Conservation (phyloP, 2,888 invertebrate species). For the Agapostemon virescens region DNA sequence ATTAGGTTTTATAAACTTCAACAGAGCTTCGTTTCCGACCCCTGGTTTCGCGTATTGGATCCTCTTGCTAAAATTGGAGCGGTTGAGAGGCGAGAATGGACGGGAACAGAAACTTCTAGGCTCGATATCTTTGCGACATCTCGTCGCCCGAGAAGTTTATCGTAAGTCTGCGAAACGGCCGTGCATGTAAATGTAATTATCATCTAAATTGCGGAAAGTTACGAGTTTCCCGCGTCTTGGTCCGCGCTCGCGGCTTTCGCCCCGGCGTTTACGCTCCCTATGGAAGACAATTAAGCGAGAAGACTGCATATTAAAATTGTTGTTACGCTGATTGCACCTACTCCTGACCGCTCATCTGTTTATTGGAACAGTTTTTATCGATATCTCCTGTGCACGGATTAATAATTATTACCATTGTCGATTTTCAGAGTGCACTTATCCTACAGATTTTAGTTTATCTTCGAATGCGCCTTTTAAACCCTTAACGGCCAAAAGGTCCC, state of each 20-base stretch:
- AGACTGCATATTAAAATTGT: slow-evolving; percentile 25
- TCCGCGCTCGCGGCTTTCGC: slow-evolving; percentile 14
- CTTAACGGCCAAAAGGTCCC: too few species aligned
- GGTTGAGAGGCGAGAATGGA: not conserved
- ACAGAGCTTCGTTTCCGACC: too few species aligned
- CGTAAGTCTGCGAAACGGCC: slow-evolving; percentile 16
- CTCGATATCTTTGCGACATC: slow-evolving; percentile 21
- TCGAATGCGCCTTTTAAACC: too few species aligned
- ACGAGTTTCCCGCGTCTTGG: slow-evolving; percentile 1
- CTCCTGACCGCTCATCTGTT: not conserved
- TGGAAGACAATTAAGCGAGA: slow-evolving; percentile 24
- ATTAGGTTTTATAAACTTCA: too few species aligned
- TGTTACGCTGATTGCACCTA: not conserved
- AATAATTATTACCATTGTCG: too few species aligned
- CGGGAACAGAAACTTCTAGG: not conserved
- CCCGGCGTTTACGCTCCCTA: slow-evolving; percentile 14
- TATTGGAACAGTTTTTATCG: slow-evolving; percentile 4
- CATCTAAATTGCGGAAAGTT: slow-evolving; percentile 42
- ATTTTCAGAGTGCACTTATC: too few species aligned
- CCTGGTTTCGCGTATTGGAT: not conserved
- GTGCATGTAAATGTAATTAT: slow-evolving; percentile 26
- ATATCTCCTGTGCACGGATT: not conserved
- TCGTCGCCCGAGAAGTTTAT: slow-evolving; percentile 11
- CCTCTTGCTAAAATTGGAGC: not conserved
- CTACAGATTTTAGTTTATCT: too few species aligned